Evolutionary conservation across 2,797 vertebrate genomes (phyloP), one percentile per base, ranked within the genome.

Genomic region (Babyrousa celebensis): DNA sequence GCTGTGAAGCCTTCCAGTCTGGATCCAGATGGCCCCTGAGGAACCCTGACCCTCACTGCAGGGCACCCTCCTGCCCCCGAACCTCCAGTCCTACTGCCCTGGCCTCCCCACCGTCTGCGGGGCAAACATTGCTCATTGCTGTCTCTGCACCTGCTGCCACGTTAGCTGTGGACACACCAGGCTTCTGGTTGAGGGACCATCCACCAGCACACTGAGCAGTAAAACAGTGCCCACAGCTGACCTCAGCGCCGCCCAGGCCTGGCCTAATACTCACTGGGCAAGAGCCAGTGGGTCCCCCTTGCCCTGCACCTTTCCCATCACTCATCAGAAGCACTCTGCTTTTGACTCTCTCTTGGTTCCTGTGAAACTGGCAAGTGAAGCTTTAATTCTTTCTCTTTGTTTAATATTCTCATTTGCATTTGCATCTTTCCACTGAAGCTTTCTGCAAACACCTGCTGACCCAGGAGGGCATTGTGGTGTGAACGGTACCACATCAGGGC

Each of bases 61-160:
- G 63, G 6, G 15, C 32, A 17, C 0, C 0, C 1, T 29, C 6
- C 43, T 10, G 43, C 9, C 11, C 52, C 29, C 6, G 12, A 8
- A 48, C 43, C 43, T 10, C 43, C 43, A 10, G 43, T 12, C 18
- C 43, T 43, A 21, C 52, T 65, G 20, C 10, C 29, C 23, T 17
- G 0, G 0, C 6, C 58, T 11, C 16, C 27, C 60, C 21, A 27
- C 9, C 52, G 4, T 63, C 52, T 2, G 70, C 60, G 14, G 18
- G n/a, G 5, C 2, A 11, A 27, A 21, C 29, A 23, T 17, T 0
- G 1, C 32, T 70, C 32, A 3, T 7, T 29, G 40, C 21, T 12
- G 25, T 2, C 29, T 27, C 71, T 20, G 62, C 12, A 43, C 0
- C 14, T 23, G 16, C 65, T 1, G 14, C 29, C 29, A 3, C 2